Evolutionary conservation across 1,140 invertebrate genomes (phyloP).

Genomic region (Drosophila auraria): DNA sequence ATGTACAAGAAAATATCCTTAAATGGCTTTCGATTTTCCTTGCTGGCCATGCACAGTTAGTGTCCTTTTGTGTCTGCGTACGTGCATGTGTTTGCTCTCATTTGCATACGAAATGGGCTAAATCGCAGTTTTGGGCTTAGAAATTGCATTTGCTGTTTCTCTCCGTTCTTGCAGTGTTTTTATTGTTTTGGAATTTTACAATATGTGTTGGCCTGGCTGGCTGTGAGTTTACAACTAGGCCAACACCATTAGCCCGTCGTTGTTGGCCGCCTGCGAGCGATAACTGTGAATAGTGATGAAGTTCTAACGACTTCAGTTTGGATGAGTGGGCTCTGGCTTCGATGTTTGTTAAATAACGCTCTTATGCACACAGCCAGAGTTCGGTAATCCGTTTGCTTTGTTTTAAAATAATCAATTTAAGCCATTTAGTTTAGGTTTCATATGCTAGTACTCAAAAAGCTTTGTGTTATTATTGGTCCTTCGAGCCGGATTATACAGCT

Average conservation of each 20-base stretch:
- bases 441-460: no score
- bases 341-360: constrained; percentile 20
- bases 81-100: constrained; percentile 26
- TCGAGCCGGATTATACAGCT: no score
- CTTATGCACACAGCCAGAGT: not conserved
- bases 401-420: not conserved
- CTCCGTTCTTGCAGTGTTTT: constrained; percentile 26
- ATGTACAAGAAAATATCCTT: constrained; percentile 69
- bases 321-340: constrained; percentile 7
- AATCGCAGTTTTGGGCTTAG: constrained; percentile 45
- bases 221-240: constrained; percentile 66
- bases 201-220: constrained; percentile 31
- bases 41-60: constrained; percentile 39
- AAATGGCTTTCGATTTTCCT: constrained; percentile 60
- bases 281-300: constrained; percentile 49
- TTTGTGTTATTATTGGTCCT: no score
- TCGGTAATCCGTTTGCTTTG: not conserved
- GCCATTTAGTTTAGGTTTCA: no score
- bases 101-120: constrained; percentile 65
- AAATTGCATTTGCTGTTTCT: constrained; percentile 37
- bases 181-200: constrained; percentile 49
- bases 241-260: constrained; percentile 60
- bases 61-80: constrained; percentile 20
- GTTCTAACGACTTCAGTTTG: constrained; percentile 27
- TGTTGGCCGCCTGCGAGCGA: constrained; percentile 36